phyloP scores from a whole-genome alignment of 2,113 vertebrate species.

The Rhinolophus ferrumequinum region DNA sequence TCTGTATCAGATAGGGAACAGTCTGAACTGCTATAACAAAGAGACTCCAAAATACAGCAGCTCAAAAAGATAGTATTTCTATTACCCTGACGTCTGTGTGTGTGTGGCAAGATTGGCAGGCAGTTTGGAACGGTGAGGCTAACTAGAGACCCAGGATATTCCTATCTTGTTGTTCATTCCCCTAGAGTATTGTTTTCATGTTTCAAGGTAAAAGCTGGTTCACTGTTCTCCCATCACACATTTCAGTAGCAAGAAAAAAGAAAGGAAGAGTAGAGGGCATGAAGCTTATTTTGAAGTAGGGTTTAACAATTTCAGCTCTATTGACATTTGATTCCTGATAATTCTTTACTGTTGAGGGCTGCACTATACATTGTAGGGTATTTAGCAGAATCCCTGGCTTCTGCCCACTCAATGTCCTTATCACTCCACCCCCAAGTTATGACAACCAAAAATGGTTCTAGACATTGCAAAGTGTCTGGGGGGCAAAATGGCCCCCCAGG shows the following conservation, averaged over 20 bases:
- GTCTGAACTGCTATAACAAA: neutral
- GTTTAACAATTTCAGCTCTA: neutral
- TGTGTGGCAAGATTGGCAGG: too few relatives aligned
- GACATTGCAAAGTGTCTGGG: neutral
- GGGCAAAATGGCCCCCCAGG: neutral
- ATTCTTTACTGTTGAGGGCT: neutral
- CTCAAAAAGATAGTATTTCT: neutral
- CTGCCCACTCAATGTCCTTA: neutral
- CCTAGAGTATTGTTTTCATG: neutral
- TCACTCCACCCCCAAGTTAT: neutral
- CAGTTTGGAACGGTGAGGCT: neutral
- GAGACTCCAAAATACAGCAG: neutral
- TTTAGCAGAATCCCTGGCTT: neutral
- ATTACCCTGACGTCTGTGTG: neutral
- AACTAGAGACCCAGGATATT: neutral
- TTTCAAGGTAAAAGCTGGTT: neutral
- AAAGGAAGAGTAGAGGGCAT: neutral
- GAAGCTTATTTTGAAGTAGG: neutral
- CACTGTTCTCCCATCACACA: neutral
- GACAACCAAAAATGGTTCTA: neutral
- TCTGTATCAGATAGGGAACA: neutral
- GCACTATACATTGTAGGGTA: neutral
- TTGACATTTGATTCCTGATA: neutral
- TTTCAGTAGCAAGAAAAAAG: neutral
- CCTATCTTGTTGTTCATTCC: neutral